Evolutionary conservation across 2,113 vertebrate genomes (phyloP), one percentile per base, ranked within the genome.

Genomic region (Clarias batrachus): DNA sequence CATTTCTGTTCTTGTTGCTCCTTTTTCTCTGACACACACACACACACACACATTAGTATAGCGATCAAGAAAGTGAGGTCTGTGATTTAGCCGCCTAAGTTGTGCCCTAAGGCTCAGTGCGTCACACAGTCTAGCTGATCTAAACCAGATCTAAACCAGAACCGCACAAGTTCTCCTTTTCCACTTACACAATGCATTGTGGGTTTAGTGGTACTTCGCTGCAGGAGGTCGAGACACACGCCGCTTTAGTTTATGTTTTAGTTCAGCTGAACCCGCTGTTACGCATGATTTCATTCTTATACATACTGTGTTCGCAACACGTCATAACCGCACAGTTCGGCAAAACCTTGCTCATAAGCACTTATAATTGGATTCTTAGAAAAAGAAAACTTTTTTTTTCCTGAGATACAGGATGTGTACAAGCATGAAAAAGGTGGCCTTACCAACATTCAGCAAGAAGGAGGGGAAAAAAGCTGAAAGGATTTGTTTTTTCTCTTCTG

Each of bases 101-200:
- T 16, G 23, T 78, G n/a, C 66, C 70, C 86, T 30, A 8, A 87
- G 77, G 83, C 56, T 0, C 78, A 27, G 56, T 21, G 73, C 84
- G 33, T 70, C 68, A 63, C n/a, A 54, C 59, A 65, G 62, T 33
- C 10, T 19, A 19, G 14, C 68, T 82, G 83, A 85, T 82, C 59
- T 21, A 76, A 88, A 76, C 87, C 68, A 88, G 83, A 85, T 82
- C 59, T 21, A 59, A 88, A 76, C 87, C 68, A 88, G 83, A 85
- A n/a, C 59, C 66, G 65, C 1, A 77, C 23, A 1, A n/a, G 66
- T n/a, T 60, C 71, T 60, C 17, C 54, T 77, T 82, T 85, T 82
- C 66, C 84, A 68, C 79, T 76, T 68, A 52, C 83, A 52, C 33
- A 19, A 37, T 66, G 54, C 52, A 48, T 66, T 83, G 52, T 79